Conservation (phyloP, 1,140 invertebrate genomes). For the Drosophila gunungcola region DNA sequence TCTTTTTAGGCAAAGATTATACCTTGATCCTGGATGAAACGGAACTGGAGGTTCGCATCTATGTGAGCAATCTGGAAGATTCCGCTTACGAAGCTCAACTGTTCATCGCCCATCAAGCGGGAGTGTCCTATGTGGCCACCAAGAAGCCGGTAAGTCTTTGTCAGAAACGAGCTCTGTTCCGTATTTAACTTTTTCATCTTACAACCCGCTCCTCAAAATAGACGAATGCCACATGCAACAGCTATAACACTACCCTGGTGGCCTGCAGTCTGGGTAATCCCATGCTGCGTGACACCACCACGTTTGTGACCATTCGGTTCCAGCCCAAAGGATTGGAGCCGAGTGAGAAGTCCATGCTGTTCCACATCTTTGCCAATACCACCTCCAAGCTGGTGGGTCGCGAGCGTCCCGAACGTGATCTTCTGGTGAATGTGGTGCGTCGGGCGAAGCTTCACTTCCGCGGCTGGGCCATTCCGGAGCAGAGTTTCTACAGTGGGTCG, state of each 20-base stretch:
- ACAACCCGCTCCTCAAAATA: constrained; percentile 8
- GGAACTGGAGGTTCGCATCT: constrained; percentile 91
- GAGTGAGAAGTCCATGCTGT: constrained; percentile 88
- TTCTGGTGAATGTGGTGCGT: constrained; percentile 90
- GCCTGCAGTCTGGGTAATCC: constrained; percentile 95
- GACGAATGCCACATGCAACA: constrained; percentile 88
- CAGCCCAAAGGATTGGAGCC: constrained; percentile 91
- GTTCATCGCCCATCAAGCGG: constrained; percentile 91
- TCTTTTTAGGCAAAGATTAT: constrained; percentile 84
- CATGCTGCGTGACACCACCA: constrained; percentile 87
- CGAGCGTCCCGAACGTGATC: constrained; percentile 86
- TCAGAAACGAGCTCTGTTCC: not conserved
- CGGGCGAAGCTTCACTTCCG: constrained; percentile 92
- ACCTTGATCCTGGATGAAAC: constrained; percentile 90
- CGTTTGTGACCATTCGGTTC: constrained; percentile 90
- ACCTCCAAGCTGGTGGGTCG: constrained; percentile 90
- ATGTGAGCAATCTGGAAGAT: constrained; percentile 92
- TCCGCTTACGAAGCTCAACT: constrained; percentile 96
- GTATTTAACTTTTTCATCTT: no score
- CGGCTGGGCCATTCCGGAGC: constrained; percentile 89
- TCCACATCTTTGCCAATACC: constrained; percentile 93
- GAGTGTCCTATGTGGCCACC: constrained; percentile 91
- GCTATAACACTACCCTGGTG: constrained; percentile 90
- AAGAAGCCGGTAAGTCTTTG: constrained; percentile 84
- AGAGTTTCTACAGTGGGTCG: constrained; percentile 93